A percentile compares a stretch with the other conserved stretches of the same genome.
Evolutionary conservation across 1,140 invertebrate genomes (phyloP).

Genomic region (Aradophagus sp.): DNA sequence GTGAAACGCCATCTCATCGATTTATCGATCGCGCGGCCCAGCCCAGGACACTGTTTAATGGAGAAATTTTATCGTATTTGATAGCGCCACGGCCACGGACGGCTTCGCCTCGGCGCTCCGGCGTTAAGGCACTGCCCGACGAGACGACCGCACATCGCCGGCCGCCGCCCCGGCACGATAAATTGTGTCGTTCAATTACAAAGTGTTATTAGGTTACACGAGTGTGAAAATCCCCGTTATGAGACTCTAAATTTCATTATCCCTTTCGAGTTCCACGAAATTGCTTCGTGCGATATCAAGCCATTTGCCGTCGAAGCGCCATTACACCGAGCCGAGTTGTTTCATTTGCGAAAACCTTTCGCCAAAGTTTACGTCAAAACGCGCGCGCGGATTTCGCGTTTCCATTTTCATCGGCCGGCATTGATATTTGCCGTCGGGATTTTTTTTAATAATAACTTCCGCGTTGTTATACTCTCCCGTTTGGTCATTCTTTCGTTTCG

Average conservation of each 20-base stretch:
- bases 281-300: too few relatives aligned
- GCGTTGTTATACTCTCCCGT: too few relatives aligned
- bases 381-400: too few relatives aligned
- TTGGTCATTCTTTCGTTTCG: too few relatives aligned
- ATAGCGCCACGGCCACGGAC: constrained; percentile 15
- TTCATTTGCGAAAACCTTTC: too few relatives aligned
- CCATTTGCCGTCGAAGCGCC: too few relatives aligned
- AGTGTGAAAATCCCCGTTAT: constrained; percentile 8
- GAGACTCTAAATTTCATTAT: constrained; percentile 11
- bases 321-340: too few relatives aligned
- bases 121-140: constrained; percentile 1
- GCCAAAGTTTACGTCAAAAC: too few relatives aligned
- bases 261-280: neutral
- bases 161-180: constrained; percentile 11
- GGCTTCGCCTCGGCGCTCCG: neutral
- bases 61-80: constrained; percentile 40
- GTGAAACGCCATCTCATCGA: constrained; percentile 23
- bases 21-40: constrained; percentile 22
- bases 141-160: constrained; percentile 19
- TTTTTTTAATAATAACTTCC: too few relatives aligned
- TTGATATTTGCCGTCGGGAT: too few relatives aligned
- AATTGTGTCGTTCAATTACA: constrained; percentile 34
- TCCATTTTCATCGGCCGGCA: too few relatives aligned
- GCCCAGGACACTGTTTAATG: constrained; percentile 23
- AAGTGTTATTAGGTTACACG: constrained; percentile 42